Evolutionary conservation across 2,888 invertebrate genomes (phyloP), one percentile per base, ranked within the genome.

Genomic region (Drosophila borborema): DNA sequence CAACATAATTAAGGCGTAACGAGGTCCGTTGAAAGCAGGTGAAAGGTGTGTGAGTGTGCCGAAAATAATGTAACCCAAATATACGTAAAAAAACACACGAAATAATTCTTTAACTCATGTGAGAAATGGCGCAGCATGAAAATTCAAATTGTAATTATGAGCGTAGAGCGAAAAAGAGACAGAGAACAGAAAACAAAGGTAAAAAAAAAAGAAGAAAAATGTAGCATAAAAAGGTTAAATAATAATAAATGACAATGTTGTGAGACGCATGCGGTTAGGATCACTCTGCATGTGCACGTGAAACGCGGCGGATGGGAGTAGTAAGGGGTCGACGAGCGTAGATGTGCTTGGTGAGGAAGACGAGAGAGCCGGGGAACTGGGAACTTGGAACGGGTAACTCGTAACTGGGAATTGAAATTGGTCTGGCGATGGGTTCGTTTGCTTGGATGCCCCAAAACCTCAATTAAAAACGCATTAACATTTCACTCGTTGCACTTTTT

Each of bases 391-490:
- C 40, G 38, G 0, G 48, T 9, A 60, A 51, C n/a, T 49, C 43
- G 31, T 59, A 69, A 59, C 61, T 41, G 55, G 69, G 64, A 56
- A 54, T 41, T 43, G 65, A 64, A 64, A 55, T 60, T 62, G 49
- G 31, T 62, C 51, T 62, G 53, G 69, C 56, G 62, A 46, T 74
- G 60, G 61, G 63, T 48, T 65, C 45, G 83, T 62, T 83, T 83
- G 89, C 80, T 74, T 81, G 74, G 74, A 71, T 86, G 78, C 88
- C 64, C 81, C 86, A 90, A 82, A 86, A 90, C 91, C 91, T 88
- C 91, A 92, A 91, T 91, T 92, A 91, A 91, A 91, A 91, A 91
- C 85, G 83, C 91, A 91, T 91, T 91, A 91, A 86, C 88, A 85
- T 87, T 82, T 83, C 80, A 80, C 78, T 86, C 88, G 81, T 74